Conservation (phyloP, 53 echinoderm and acorn worm species). For the Apostichopus leukothele region DNA sequence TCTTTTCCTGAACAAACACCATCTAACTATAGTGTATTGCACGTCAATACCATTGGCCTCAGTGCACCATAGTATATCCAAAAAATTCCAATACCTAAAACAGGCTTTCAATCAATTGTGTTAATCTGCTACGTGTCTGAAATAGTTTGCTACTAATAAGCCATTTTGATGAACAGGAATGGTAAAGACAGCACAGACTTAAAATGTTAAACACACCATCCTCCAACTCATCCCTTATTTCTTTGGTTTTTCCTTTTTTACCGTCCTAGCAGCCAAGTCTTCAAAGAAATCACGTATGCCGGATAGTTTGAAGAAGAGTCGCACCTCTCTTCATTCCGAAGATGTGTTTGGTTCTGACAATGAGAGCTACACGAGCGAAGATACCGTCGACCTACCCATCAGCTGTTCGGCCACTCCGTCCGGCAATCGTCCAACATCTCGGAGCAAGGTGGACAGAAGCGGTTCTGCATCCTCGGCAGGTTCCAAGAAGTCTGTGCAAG, state of each 20-base stretch:
- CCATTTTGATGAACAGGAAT: too few species aligned
- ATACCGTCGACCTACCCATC: slow-evolving; percentile 53
- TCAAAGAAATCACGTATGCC: slow-evolving; percentile 10
- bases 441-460: slow-evolving; percentile 39
- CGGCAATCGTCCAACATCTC: slow-evolving; percentile 36
- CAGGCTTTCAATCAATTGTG: too few species aligned
- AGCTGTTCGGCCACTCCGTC: slow-evolving; percentile 49
- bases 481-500: slow-evolving; percentile 85
- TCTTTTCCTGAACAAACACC: too few species aligned
- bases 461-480: slow-evolving; percentile 56
- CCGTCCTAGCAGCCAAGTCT: slow-evolving; percentile 12
- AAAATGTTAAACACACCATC: too few species aligned
- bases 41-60: too few species aligned
- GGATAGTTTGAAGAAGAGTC: background rate
- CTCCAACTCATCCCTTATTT: background rate
- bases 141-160: too few species aligned
- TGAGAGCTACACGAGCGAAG: slow-evolving; percentile 51
- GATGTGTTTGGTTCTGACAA: slow-evolving; percentile 38
- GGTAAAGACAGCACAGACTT: too few species aligned
- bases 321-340: slow-evolving; percentile 8
- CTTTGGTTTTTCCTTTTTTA: background rate
- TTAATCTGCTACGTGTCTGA: too few species aligned
- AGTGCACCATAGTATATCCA: too few species aligned
- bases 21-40: too few species aligned
- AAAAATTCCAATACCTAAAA: too few species aligned